These are phyloP conservation scores for Yponomeuta malinellus DNA, from an alignment of 2,888 invertebrate species.

Conservation along the genomic window DNA sequence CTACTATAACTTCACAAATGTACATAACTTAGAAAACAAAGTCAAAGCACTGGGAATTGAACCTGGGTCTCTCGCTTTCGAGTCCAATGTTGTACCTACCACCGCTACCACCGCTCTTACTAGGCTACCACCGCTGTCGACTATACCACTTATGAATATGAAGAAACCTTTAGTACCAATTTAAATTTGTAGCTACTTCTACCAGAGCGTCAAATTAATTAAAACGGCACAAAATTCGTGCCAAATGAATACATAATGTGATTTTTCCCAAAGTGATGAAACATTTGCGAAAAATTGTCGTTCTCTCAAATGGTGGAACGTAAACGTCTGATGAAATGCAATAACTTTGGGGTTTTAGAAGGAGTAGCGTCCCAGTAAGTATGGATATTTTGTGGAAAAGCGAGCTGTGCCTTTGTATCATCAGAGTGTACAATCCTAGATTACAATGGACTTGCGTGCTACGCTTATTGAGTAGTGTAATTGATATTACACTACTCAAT, in stretches of 20 bases:
- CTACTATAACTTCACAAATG: too few relatives aligned
- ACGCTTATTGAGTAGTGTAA: neutral
- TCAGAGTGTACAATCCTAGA: neutral
- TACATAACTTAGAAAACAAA: too few relatives aligned
- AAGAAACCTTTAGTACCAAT: too few relatives aligned
- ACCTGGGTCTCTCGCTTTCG: too few relatives aligned
- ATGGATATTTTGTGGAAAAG: neutral
- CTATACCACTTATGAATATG: too few relatives aligned
- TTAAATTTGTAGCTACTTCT: too few relatives aligned
- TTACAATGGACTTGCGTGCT: neutral
- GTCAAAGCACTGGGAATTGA: too few relatives aligned
- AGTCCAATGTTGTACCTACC: too few relatives aligned
- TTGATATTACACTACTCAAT: too few relatives aligned
- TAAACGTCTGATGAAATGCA: constrained; percentile 1
- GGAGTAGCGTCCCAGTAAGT: neutral
- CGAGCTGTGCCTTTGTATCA: neutral
- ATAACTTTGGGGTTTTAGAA: neutral
- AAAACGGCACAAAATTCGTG: neutral
- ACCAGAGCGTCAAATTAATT: neutral
- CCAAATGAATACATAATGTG: neutral
- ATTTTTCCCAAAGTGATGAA: neutral
- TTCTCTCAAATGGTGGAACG: neutral
- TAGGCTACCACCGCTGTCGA: too few relatives aligned
- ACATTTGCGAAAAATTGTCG: neutral
- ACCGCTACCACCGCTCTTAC: too few relatives aligned